Evolutionary conservation across 2,888 invertebrate species (phyloP).

Genomic region (Steromphala cineraria): DNA sequence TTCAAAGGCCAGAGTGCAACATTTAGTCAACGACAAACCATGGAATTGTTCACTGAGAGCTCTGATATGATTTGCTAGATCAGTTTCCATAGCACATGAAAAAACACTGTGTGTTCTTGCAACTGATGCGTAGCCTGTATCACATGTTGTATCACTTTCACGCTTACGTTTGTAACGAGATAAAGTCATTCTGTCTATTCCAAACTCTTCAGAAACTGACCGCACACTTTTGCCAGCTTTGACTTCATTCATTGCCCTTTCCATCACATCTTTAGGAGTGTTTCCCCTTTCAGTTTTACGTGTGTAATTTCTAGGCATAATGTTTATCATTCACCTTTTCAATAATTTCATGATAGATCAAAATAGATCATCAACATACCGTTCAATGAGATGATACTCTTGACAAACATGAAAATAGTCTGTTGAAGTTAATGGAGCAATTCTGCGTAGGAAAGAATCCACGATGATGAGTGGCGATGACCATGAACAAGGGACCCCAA

Average conservation of each 20-base stretch:
- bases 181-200: not conserved
- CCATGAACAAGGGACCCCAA: too few relatives aligned
- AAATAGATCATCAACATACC: not conserved
- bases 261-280: not conserved
- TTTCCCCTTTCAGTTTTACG: not conserved
- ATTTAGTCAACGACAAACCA: constrained; percentile 23
- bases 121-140: not conserved
- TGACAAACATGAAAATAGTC: not conserved
- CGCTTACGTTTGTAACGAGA: not conserved
- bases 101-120: constrained; percentile 10
- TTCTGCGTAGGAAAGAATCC: not conserved
- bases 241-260: not conserved
- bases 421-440: not conserved
- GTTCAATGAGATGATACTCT: not conserved
- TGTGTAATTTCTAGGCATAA: not conserved
- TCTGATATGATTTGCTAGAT: constrained; percentile 22
- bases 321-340: not conserved
- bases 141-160: too few relatives aligned
- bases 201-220: not conserved
- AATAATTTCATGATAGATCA: not conserved
- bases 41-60: constrained; percentile 10
- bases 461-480: too few relatives aligned
- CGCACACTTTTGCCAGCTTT: not conserved
- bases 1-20: too few relatives aligned
- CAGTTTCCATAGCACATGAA: constrained; percentile 15